A percentile compares a stretch with the other conserved stretches of the same genome.
phyloP scores from a whole-genome alignment of 2,888 invertebrate species.

The Eristalis intricaria region DNA sequence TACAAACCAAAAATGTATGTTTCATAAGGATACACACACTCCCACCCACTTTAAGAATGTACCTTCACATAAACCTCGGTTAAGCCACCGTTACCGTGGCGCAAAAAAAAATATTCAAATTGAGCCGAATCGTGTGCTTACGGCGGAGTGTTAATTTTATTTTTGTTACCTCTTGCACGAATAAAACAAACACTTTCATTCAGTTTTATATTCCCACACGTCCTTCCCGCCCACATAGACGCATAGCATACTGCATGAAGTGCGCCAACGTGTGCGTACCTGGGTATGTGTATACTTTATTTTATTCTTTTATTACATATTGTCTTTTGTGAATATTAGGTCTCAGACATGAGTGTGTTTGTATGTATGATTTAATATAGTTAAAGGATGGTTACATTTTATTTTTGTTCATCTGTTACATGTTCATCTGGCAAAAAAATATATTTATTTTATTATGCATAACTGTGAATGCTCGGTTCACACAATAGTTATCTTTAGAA shows the following conservation, averaged over 20 bases:
- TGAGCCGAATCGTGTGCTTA: background rate
- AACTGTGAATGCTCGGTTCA: constrained; percentile 21
- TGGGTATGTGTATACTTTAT: constrained; percentile 4
- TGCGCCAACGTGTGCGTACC: background rate
- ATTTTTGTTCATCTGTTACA: constrained; percentile 47
- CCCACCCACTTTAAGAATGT: background rate
- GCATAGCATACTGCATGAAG: background rate
- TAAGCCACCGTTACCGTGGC: background rate
- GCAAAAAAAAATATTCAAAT: background rate
- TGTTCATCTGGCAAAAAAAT: constrained; percentile 48
- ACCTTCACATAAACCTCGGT: background rate
- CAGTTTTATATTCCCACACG: constrained; percentile 21
- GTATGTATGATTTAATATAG: constrained; percentile 34
- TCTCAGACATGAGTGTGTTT: constrained; percentile 45
- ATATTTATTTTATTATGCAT: constrained; percentile 16
- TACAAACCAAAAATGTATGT: background rate
- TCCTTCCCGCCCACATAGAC: constrained; percentile 14
- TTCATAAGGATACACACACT: background rate
- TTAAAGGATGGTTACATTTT: constrained; percentile 40
- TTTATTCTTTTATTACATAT: constrained; percentile 55
- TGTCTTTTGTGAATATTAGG: constrained; percentile 66
- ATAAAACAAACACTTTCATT: constrained; percentile 31
- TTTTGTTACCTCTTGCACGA: background rate
- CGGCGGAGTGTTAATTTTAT: background rate
- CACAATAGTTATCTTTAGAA: background rate